A percentile compares a stretch with the other conserved stretches of the same genome.
These are phyloP conservation scores for Tragelaphus scriptus DNA, from an alignment of 2,113 vertebrate species.

Conservation along the genomic window DNA sequence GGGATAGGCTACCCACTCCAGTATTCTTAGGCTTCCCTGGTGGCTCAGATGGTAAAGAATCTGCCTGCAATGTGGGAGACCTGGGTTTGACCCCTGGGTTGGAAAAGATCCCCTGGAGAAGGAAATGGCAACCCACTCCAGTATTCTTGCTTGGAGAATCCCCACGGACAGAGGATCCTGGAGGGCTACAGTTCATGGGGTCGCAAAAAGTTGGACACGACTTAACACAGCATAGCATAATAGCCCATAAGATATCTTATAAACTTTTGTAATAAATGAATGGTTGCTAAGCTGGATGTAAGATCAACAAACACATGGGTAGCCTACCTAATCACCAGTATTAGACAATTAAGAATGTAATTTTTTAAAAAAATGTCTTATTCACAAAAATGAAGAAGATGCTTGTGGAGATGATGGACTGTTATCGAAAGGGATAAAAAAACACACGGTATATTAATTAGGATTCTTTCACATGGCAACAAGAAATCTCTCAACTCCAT, in stretches of 20 bases:
- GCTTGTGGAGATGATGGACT: not conserved
- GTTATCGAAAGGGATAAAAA: not conserved
- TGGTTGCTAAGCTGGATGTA: not conserved
- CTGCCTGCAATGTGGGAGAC: not conserved
- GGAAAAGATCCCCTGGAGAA: not conserved
- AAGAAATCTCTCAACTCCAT: not conserved
- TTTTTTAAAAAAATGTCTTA: not conserved
- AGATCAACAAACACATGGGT: not conserved
- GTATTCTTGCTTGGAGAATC: not conserved
- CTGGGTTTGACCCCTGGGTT: not conserved
- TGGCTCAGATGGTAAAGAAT: not conserved
- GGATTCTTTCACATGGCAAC: not conserved
- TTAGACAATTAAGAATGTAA: not conserved
- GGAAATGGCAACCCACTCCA: not conserved
- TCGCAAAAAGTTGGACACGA: accelerated
- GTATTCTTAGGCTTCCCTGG: not conserved
- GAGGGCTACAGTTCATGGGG: not conserved
- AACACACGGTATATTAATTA: not conserved
- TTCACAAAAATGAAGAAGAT: not conserved
- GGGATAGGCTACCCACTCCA: not conserved
- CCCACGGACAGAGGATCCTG: not conserved
- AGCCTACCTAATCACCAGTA: not conserved
- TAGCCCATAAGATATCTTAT: not conserved
- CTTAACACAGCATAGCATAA: not conserved
- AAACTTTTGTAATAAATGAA: not conserved